Evolutionary conservation across 2,888 invertebrate species (phyloP).

Genomic region (Diarsia mendica): DNA sequence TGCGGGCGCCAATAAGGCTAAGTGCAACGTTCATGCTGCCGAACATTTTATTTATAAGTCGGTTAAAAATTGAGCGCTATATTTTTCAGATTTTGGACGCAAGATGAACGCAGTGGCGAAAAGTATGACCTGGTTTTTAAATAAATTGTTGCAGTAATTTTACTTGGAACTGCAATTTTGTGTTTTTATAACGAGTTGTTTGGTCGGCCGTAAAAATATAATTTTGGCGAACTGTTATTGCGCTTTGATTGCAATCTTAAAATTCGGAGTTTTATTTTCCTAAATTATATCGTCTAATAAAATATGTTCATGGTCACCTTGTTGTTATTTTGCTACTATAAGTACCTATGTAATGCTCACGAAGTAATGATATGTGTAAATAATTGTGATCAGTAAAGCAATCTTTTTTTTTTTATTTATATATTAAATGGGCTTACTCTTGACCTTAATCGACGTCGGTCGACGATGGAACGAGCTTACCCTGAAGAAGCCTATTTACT

Average conservation of each 20-base stretch:
- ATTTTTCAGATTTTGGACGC: constrained; percentile 4
- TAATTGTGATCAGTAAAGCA: not conserved
- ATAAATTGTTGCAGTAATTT: constrained; percentile 34
- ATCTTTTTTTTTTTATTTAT: too few relatives aligned
- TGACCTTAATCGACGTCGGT: too few relatives aligned
- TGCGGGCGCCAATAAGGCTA: constrained; percentile 50
- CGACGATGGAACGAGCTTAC: too few relatives aligned
- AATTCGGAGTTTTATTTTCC: not conserved
- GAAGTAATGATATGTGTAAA: not conserved
- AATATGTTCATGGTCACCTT: not conserved
- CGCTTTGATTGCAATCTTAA: not conserved
- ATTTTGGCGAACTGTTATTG: constrained; percentile 2
- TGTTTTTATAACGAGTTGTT: constrained; percentile 17
- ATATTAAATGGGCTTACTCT: too few relatives aligned
- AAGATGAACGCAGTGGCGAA: not conserved
- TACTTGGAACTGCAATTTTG: not conserved
- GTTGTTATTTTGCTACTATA: not conserved
- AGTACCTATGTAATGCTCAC: too few relatives aligned
- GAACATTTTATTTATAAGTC: constrained; percentile 33
- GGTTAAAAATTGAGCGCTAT: constrained; percentile 37
- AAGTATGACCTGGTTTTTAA: constrained; percentile 27
- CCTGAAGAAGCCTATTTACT: too few relatives aligned
- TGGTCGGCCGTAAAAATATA: constrained; percentile 1
- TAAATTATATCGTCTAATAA: not conserved
- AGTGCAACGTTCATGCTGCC: constrained; percentile 48